Evolutionary conservation across 1,140 invertebrate genomes (phyloP).

Genomic region (Melipona quadrifasciata): DNA sequence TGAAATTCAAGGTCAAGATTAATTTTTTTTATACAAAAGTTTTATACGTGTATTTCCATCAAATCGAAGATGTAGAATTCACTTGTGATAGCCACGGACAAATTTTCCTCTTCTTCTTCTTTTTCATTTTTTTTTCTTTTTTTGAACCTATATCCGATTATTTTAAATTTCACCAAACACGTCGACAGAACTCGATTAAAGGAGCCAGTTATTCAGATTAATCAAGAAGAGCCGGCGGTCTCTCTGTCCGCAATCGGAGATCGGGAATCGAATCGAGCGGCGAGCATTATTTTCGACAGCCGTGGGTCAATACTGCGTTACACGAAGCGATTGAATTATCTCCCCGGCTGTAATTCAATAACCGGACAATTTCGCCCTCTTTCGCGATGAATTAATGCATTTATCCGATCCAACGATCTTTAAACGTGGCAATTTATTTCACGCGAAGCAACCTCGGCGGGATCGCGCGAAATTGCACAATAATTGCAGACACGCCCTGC

Average conservation of each 20-base stretch:
- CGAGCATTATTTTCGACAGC: not conserved
- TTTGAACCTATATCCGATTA: too few species aligned
- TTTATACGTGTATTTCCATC: too few species aligned
- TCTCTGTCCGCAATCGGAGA: not conserved
- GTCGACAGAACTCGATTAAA: not conserved
- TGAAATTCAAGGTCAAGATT: too few species aligned
- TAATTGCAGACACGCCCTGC: constrained; percentile 47
- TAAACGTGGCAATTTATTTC: constrained; percentile 32
- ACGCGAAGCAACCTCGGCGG: constrained; percentile 22
- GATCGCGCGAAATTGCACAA: constrained; percentile 14
- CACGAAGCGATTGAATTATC: not conserved
- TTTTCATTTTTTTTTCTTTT: too few species aligned
- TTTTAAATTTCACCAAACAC: too few species aligned
- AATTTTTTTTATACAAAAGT: too few species aligned
- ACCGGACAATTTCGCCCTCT: constrained; percentile 15
- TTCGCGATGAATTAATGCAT: constrained; percentile 28
- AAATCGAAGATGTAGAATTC: too few species aligned
- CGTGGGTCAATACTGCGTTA: constrained; percentile 2
- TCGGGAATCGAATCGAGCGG: not conserved
- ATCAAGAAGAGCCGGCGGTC: not conserved
- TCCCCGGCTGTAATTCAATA: constrained; percentile 18
- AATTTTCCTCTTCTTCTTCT: too few species aligned
- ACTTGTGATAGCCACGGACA: too few species aligned
- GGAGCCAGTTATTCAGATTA: not conserved
- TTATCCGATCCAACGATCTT: constrained; percentile 39